Evolutionary conservation across 2,113 vertebrate species (phyloP), one percentile per base, ranked within the genome.

Genomic region (Peucedramus taeniatus): DNA sequence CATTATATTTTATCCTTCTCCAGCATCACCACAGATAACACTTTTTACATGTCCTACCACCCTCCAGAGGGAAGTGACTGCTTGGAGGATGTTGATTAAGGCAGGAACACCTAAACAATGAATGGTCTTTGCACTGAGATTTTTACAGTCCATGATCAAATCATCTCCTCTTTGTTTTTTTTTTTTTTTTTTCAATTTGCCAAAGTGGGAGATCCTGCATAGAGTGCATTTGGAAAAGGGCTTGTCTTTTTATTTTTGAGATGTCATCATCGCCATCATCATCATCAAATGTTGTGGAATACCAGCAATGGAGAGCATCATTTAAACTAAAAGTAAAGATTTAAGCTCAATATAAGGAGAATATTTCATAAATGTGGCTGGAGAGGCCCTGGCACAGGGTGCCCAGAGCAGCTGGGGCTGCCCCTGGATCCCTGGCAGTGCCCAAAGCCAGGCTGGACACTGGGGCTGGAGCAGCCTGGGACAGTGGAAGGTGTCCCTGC

Each of bases 361-460:
- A 21, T 39, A 45, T 66, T 74, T 39, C 5, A 26, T 14, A 17
- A 42, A 3, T 15, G 7, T 30, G 18, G 19, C 3, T 59, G 51
- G 31, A 7, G 4, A 65, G 33, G 19, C 37, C 23, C 37, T 81
- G 57, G 27, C 27, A 56, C 26, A 56, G 24, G 45, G 1, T 47
- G 10, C 16, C 30, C 40, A 49, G 42, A 49, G 10, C 1, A 50
- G 22, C 27, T 74, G 68, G 2, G 31, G 17, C 31, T 81, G 15
- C 19, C 15, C 8, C 45, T 66, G 83, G 10, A 30, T n/a, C 28
- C 60, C 11, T 83, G 28, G 19, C 0, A 68, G 6, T n/a, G 28
- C 1, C 20, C 33, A 11, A 47, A 30, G 7, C 23, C 60, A 18
- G 60, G 27, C 0, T 44, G 42, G 31, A 50, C 9, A 15, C 2